Evolutionary conservation across 2,888 invertebrate species (phyloP), one percentile per base, ranked within the genome.

Genomic region (Lysandra bellargus): DNA sequence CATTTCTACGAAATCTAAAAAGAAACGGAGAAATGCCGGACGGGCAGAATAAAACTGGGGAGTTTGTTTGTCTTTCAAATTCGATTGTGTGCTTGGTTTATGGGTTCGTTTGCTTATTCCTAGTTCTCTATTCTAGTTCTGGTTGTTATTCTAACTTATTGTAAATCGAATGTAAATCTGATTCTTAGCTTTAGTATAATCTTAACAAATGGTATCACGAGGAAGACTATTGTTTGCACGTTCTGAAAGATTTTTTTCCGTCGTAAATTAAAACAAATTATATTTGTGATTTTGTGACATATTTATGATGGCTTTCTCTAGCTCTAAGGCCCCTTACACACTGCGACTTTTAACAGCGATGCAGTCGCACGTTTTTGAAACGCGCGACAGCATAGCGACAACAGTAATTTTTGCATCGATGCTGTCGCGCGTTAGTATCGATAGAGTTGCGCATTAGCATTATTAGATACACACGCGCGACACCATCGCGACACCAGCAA

Each of bases 11-110:
- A 75, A 76, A 33, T 76, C 30, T 76, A 76, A 76, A 76, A 57
- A 76, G 76, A 53, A 76, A 76, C 74, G 9, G 74, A 44, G 74
- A 74, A 74, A 74, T 44, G 30, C 69, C 69, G 69, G 33, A 69
- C 69, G 5, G 33, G 69, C 69, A 37, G 69, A 69, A 69, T 69
- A 69, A 14, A 69, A 69, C 64, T 69, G 64, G 64, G 2, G 64
- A 33, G 9, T 37, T 69, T 69, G 69, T 69, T 69, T 69, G 69
- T 69, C 69, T 33, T 69, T 69, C 69, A 69, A 69, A 69, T 69
- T 69, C 33, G 69, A 69, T 69, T 69, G 69, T 37, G 33, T 69
- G 69, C 9, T 30, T 14, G n/a, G 33, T 33, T 33, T 69, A 37
- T 37, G 69, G 6, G 69, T 69, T 69, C 69, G 69, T 69, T 69